Evolutionary conservation across 2,888 invertebrate genomes (phyloP), one percentile per base, ranked within the genome.

Genomic region (Protonemura montana): DNA sequence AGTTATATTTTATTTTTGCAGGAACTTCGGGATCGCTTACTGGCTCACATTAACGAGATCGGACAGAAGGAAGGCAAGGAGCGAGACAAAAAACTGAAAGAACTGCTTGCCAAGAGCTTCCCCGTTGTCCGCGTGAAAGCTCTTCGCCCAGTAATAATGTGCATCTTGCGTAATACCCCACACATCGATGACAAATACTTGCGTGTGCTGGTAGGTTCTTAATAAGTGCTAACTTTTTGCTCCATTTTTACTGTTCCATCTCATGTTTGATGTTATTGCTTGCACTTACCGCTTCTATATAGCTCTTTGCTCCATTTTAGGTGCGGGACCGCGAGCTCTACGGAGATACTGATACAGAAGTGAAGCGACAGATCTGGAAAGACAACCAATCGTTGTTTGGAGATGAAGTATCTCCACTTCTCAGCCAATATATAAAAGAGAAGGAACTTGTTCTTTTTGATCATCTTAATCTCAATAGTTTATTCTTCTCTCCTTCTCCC

Each of bases 351-450:
- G 97, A 98, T 88, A 98, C 98, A 0, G 98, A 98, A 92, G 98
- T 99, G 0, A 99, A 98, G 91, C 93, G 98, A 78, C 99, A 99
- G 91, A 99, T 99, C 89, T 99, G 99, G 99, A 97, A 98, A 90
- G 98, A 98, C 89, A 98, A 99, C 91, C 98, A 99, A 90, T 97
- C 97, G 0, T 91, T 99, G 35, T 99, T 99, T 92, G 98, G 98
- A 25, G 98, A 99, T 91, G 99, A 99, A 93, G 98, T 99, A 0
- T 98, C 98, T 0, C 99, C 99, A 0, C 92, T 99, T 41, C 93
- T 99, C 35, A 97, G 97, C 89, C 97, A 97, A 90, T 99, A 99
- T 89, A 98, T 97, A 78, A 95, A 97, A 88, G 98, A 98, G 91
- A 99, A 99, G 90, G 98, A 98, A 91, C 96, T 96, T 91, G 94